Evolutionary conservation across 1,140 invertebrate species (phyloP).

Genomic region (Rhagoletis pomonella): DNA sequence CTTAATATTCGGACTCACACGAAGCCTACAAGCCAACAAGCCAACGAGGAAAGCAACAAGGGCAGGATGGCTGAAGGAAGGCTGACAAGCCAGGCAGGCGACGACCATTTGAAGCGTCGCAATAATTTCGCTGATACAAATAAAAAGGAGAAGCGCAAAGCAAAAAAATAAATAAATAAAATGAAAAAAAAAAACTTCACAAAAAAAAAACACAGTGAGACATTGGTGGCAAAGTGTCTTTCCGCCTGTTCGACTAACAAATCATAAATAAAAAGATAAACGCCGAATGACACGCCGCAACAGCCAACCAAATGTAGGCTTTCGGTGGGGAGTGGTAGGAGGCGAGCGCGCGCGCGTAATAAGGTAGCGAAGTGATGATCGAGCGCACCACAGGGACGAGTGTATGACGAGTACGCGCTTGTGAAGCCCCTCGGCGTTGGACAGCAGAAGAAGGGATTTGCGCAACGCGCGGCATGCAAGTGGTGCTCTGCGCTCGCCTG

Average conservation of each 20-base stretch:
- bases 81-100: not conserved
- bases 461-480: not conserved
- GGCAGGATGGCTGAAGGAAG: not conserved
- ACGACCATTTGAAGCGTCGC: constrained; percentile 50
- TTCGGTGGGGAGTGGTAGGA: too few species aligned
- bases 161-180: constrained; percentile 15
- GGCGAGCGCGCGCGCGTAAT: constrained; percentile 3
- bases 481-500: constrained; percentile 37
- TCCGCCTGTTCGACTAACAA: constrained; percentile 57
- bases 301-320: constrained; percentile 26
- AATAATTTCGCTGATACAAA: constrained; percentile 52
- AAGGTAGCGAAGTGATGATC: constrained; percentile 28
- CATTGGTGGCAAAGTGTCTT: constrained; percentile 56
- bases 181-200: constrained; percentile 11
- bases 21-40: constrained; percentile 21
- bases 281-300: constrained; percentile 34
- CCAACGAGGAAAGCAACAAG: not conserved
- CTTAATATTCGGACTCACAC: constrained; percentile 59
- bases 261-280: constrained; percentile 57
- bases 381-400: constrained; percentile 36
- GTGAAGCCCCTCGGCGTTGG: not conserved
- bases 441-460: constrained; percentile 9
- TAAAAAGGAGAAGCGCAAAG: constrained; percentile 2
- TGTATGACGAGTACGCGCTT: not conserved
- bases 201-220: not conserved